Evolutionary conservation across 2,888 invertebrate species (phyloP), one percentile per base, ranked within the genome.

Genomic region (Gisinianus flammeolus): DNA sequence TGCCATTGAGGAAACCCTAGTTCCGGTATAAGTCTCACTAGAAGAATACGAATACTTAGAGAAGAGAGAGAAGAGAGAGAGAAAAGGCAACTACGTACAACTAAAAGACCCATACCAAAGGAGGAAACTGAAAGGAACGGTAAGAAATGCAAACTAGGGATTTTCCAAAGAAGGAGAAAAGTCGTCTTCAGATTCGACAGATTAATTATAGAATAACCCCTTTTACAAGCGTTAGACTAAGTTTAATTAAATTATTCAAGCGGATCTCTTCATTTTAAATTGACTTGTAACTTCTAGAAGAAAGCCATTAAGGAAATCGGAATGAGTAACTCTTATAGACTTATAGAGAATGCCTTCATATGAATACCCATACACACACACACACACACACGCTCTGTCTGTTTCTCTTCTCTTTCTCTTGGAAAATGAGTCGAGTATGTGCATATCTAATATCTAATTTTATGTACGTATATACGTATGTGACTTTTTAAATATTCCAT

Each of bases 231-330:
- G 44, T 28, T 54, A 28, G 10, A n/a, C 28, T 16, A 56, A 71
- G 71, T 71, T 54, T 71, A 56, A 71, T 71, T 71, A 71, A 71
- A 71, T 71, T 71, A 71, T 71, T 54, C 71, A 71, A 26, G 44
- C 19, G 54, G 19, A 56, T 26, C 30, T 56, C 54, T 30, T 56
- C 71, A 68, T 12, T 26, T 70, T 30, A 54, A 71, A 56, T 52
- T 69, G 69, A 52, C 44, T 69, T 52, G 30, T 22, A 44, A 22
- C 24, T 24, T 26, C 19, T 68, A 44, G 16, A 44, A 62, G 54
- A 56, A 71, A 28, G 16, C 71, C 56, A 71, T 71, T 71, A 54
- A 71, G 71, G 54, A 71, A 71, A 71, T 71, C 71, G 30, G 30
- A 44, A n/a, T 16, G 28, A 28, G 30, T n/a, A 22, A 24, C 8